Base-by-base conservation (phyloP, 2,888 invertebrate species). In the Schrankia costaestrigalis region DNA sequence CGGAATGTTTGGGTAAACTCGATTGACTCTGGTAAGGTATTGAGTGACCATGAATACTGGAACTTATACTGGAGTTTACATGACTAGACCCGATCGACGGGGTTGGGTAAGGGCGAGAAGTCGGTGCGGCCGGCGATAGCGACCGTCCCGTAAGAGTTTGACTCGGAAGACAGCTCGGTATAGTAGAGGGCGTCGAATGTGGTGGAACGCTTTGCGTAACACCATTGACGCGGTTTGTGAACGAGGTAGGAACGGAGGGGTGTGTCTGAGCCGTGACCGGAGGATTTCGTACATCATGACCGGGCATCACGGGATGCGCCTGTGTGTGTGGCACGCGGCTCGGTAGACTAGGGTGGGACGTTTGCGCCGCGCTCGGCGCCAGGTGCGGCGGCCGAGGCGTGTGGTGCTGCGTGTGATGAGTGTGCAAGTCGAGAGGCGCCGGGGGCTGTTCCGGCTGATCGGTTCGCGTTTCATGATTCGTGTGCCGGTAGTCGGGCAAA, bases 401-500 rank as follows among this genome's bases (percentile, higher is more conserved):
- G 46, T 73, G 78, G 48, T 76, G 80, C 37, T 75, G 79, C 37
- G 80, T 71, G 48, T 75, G 78, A 36, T 77, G 79, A 22, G 80
- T 74, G 62, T 81, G 84, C 31, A 80, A 69, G 63, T 84, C 82
- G 45, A 81, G 71, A 30, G 81, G 82, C 47, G 71, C 81, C 34
- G 74, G 71, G 11, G 78, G 69, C 43, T 63, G 72, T n/a, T 54
- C 56, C 51, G 71, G 57, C 29, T 70, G 66, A 49, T 81, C 82
- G 30, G 80, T 80, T 66, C 82, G 90, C 71, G 90, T 90, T 62
- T 90, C 90, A 67, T 91, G 90, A 62, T 83, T 87, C 21, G 84
- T 84, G 56, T 83, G 87, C 27, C 85, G 77, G 70, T 83, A 87
- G 63, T 86, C 87, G 31, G 85, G 84, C 51, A 86, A 72, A 44